Base-by-base conservation (phyloP, 2,888 invertebrate genomes). In the Ectemnius continuus region DNA sequence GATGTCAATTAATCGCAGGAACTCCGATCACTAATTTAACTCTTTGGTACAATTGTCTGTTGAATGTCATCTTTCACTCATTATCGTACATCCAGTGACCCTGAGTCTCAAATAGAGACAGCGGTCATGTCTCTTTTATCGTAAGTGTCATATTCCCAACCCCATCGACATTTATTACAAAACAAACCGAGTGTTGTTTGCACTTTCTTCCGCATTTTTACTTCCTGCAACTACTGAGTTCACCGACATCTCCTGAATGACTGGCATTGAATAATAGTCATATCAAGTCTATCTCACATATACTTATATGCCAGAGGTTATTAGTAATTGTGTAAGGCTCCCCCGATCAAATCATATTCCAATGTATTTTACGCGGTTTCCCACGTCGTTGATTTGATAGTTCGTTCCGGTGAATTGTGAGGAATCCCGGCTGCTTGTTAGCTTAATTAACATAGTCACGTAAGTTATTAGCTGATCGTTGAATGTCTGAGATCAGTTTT, bases 271-370 rank as follows among this genome's bases (percentile, higher is more conserved):
- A 36, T 8, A 11, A 36, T 36, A 36, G 36, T 36, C 36, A 1
- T 8, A 36, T 11, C 36, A 11, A 36, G 36, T 23, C 23, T 36
- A 36, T 14, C 18, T 46, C 58, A 61, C 13, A 64, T 57, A 73
- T 48, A 64, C 56, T 60, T 72, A 45, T 45, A 16, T 8, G 8
- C 13, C 14, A 4, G 20, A 14, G 16, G 23, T 6, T 16, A 60
- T 26, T 20, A 69, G 61, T 67, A 11, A 67, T 70, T 70, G 59
- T 67, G 36, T 60, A 73, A 73, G 65, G 56, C 60, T 46, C 69
- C 48, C 59, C 58, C 60, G 65, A 20, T 8, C 20, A n/a, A 73
- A 76, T 64, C 73, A 61, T 46, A 8, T 59, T 47, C 20, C 56
- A n/a, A 23, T 75, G 26, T 48, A 28, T 47, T 16, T 68, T 14